Percentiles rank a stretch among this genome's conserved stretches.
Conservation (phyloP, 2,113 vertebrate species). For the Scomber japonicus region DNA sequence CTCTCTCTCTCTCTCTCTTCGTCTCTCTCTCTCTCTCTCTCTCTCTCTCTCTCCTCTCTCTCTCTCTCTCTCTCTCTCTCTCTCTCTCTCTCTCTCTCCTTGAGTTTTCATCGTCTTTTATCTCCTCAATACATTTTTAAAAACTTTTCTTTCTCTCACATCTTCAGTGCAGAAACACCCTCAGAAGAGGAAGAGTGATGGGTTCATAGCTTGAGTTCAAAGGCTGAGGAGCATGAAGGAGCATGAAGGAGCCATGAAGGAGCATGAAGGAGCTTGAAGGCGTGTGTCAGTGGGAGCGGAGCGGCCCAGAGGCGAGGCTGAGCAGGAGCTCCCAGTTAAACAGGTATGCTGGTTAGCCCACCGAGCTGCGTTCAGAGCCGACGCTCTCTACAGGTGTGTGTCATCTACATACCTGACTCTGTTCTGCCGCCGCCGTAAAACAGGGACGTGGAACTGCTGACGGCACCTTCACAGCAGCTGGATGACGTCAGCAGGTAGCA, state of each 20-base stretch:
- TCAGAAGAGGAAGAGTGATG: background rate
- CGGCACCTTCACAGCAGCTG: background rate
- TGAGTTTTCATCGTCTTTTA: too few species aligned
- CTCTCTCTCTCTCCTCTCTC: too few species aligned
- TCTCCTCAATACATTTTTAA: background rate
- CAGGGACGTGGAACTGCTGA: background rate
- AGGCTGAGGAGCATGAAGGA: background rate
- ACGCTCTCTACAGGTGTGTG: constrained; percentile 7
- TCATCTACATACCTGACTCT: constrained; percentile 7
- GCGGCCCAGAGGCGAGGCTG: background rate
- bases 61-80: too few species aligned
- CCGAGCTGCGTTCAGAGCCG: background rate
- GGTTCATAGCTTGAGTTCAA: constrained; percentile 11
- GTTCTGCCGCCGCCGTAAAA: background rate
- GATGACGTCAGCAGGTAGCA: background rate
- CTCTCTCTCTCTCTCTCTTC: too few species aligned
- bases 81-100: rapidly evolving
- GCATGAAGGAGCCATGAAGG: too few species aligned
- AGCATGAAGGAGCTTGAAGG: too few species aligned
- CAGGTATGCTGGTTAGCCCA: background rate
- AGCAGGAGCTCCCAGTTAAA: background rate
- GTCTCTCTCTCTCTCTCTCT: too few species aligned
- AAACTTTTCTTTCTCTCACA: too few species aligned
- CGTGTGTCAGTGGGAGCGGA: background rate
- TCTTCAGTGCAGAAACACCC: background rate